Base-by-base conservation (phyloP, 1,140 invertebrate species). In the Zophobas morio region DNA sequence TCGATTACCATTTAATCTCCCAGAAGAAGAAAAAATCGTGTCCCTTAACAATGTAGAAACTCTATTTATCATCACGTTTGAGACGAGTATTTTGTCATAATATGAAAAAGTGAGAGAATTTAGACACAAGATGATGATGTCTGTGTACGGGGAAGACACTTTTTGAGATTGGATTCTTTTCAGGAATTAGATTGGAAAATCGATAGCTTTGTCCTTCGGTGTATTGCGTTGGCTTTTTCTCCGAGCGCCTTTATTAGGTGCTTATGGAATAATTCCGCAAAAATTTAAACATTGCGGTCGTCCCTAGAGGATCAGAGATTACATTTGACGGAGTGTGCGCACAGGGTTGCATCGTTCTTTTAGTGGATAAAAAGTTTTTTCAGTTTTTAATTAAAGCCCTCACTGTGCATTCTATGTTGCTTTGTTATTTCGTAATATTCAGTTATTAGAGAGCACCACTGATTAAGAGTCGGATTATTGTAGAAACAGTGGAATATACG, bases 61-160 rank as follows among this genome's bases (percentile, higher is more conserved):
- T 66, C 39, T 33, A 66, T 42, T 63, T 63, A 63, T 63, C 57
- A 63, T 39, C 54, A n/a, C 49, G 37, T 40, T 42, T 40, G 60
- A 42, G 60, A 39, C 60, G n/a, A 42, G 39, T 32, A 32, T 66
- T 42, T 66, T 66, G 60, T 66, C 60, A 66, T 63, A 63, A 63
- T 63, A 63, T 47, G 60, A 66, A 66, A 66, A 66, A 66, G 60
- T 66, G 60, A 32, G 39, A 40, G 60, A 37, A 20, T 66, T 66
- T 66, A 66, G 60, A 66, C 60, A 66, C 60, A 66, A 66, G 60
- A 66, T 66, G 60, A 63, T 63, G 57, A 66, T 66, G 60, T 66
- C 60, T 66, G 39, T 66, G 33, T 36, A 42, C 60, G 60, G 60
- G 35, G 20, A 37, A 66, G 60, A 66, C 60, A 66, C 60, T 66